Base-by-base conservation (phyloP, 2,113 vertebrate genomes). In the Plecturocebus donacophilus region DNA sequence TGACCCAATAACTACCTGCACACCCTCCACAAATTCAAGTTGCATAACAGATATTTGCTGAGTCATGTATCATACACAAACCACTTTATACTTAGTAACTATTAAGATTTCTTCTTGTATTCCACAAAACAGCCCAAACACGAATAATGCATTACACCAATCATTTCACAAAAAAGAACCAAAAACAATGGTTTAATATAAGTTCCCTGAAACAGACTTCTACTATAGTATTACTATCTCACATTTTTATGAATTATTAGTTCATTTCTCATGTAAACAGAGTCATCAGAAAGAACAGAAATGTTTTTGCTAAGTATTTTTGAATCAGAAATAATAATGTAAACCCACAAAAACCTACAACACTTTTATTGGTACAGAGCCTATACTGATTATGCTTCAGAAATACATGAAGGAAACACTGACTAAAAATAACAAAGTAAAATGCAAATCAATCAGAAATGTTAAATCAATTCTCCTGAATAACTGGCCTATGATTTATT, bases 281-380 rank as follows among this genome's bases (percentile, higher is more conserved):
- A 71, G 20, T 35, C 76, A 89, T 38, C n/a, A 61, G 49, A 80
- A 80, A 80, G 77, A 75, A 47, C 20, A 91, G 40, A 94, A 84
- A 11, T 75, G 47, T 79, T 86, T 87, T 87, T 81, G 93, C 47
- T 27, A 27, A 49, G 0, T 94, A 38, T 87, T 38, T 83, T 14
- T 73, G 27, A 77, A 84, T 49, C 11, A 45, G 49, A 35, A 91
- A 75, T 56, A 91, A 75, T 56, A 93, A 91, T n/a, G n/a, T 9
- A 91, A 86, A 91, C n/a, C 68, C 47, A 87, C 35, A 94, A 94
- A 94, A 94, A 77, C 4, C 7, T 14, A 70, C 45, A 87, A 82
- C 27, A 25, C 11, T 84, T 84, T 84, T 64, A 40, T 35, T 77
- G 56, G 4, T 58, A 90, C 88, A 87, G 5, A 87, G 45, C 40